Conservation (phyloP, 92 coral and sea anemone genomes). For the Porites evermanni region DNA sequence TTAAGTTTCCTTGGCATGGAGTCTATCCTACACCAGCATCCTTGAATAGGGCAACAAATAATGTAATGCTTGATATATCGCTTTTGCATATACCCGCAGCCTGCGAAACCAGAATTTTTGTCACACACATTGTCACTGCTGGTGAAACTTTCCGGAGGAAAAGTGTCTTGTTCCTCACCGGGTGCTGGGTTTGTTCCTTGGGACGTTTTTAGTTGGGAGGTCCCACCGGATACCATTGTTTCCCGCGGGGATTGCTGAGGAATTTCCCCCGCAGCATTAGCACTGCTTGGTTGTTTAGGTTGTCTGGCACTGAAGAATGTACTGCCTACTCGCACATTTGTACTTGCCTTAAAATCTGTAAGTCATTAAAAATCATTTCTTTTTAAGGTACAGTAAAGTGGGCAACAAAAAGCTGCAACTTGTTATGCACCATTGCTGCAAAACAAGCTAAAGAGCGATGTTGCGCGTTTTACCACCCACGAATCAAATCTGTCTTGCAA, state of each 20-base stretch:
- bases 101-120: constrained; percentile 1
- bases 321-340: constrained; percentile 95
- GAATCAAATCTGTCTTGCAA: too few species aligned
- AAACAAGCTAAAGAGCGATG: too few species aligned
- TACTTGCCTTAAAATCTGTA: constrained; percentile 89
- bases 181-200: not conserved
- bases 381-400: not conserved
- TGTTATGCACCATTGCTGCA: too few species aligned
- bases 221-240: not conserved
- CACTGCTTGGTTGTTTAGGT: constrained; percentile 38
- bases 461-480: too few species aligned
- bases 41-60: too few species aligned
- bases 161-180: constrained; percentile 14
- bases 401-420: too few species aligned
- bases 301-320: constrained; percentile 94
- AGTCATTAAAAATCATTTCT: too few species aligned
- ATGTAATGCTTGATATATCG: not conserved
- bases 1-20: too few species aligned
- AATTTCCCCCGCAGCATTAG: not conserved
- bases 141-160: constrained; percentile 8
- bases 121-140: constrained; percentile 21
- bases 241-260: constrained; percentile 6
- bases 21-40: too few species aligned
- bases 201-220: not conserved
- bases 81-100: not conserved